These are phyloP conservation scores for Podarcis muralis DNA, from an alignment of 2,113 vertebrate genomes.

Conservation along the genomic window DNA sequence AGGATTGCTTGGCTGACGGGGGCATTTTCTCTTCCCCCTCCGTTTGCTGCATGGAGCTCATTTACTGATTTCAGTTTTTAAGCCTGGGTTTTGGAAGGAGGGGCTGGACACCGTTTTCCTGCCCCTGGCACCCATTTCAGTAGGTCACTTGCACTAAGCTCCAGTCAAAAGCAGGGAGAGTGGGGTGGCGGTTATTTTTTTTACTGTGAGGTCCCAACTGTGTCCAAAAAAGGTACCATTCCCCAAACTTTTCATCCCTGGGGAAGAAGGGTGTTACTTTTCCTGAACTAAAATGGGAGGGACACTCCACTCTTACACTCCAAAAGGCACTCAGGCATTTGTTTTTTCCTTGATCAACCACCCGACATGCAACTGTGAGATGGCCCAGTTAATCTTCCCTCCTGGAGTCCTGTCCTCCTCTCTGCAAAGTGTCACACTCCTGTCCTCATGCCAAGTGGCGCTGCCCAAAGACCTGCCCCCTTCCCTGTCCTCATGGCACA, in stretches of 20 bases:
- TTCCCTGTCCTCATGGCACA: neutral
- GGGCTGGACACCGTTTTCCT: neutral
- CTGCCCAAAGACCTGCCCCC: neutral
- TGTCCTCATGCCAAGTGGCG: neutral
- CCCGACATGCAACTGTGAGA: neutral
- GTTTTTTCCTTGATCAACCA: neutral
- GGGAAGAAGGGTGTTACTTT: neutral
- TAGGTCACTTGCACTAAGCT: neutral
- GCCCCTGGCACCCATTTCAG: neutral
- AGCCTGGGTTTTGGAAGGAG: neutral
- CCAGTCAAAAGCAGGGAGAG: neutral
- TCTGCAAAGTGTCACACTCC: neutral
- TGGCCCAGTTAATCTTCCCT: neutral
- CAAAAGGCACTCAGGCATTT: neutral
- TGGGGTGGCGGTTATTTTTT: neutral
- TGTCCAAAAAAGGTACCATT: neutral
- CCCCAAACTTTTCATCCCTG: neutral
- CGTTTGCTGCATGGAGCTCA: neutral
- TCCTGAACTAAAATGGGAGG: neutral
- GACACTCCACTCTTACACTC: too few species aligned
- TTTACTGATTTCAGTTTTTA: neutral
- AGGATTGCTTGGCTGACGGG: neutral
- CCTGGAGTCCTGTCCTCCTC: neutral
- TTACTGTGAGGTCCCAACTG: neutral
- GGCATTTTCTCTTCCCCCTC: neutral